Percentiles rank a stretch among this genome's conserved stretches.
These are phyloP conservation scores for Gouania willdenowi DNA, from an alignment of 2,797 vertebrate genomes.

Conservation along the genomic window DNA sequence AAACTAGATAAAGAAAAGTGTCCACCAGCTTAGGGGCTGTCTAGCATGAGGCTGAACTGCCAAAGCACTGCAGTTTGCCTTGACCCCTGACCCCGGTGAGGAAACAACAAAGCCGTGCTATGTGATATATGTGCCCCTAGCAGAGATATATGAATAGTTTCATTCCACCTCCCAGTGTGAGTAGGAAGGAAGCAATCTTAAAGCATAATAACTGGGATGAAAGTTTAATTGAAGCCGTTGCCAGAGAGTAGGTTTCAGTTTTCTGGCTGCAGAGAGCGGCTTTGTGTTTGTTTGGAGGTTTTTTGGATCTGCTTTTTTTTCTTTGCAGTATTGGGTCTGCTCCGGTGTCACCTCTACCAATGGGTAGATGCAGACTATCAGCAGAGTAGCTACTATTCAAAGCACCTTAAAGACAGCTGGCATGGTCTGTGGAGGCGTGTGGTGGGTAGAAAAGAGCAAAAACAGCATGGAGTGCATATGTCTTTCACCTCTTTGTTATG, in stretches of 20 bases:
- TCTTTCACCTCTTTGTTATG: constrained; percentile 27
- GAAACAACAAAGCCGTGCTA: constrained; percentile 8
- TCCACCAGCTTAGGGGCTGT: constrained; percentile 26
- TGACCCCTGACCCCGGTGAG: constrained; percentile 37
- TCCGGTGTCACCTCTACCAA: constrained; percentile 36
- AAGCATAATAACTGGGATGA: constrained; percentile 23
- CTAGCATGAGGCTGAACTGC: constrained; percentile 20
- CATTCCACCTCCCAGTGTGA: constrained; percentile 3
- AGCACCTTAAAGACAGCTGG: constrained; percentile 29
- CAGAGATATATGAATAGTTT: constrained; percentile 7
- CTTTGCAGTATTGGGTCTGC: constrained; percentile 12
- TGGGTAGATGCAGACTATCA: constrained; percentile 14
- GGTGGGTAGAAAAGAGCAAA: constrained; percentile 36
- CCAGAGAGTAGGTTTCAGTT: constrained; percentile 15
- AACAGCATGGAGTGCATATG: constrained; percentile 40
- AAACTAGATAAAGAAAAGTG: constrained; percentile 13
- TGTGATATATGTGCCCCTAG: constrained; percentile 2
- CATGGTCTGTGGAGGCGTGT: constrained; percentile 26
- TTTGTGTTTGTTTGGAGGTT: constrained; percentile 22
- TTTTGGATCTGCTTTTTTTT: constrained; percentile 11
- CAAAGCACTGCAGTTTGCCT: constrained; percentile 23
- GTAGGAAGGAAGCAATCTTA: constrained; percentile 14
- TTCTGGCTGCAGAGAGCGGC: constrained; percentile 5
- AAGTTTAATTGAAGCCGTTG: constrained; percentile 49
- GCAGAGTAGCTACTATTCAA: constrained; percentile 28